These are phyloP conservation scores for Hirundo rustica DNA, from an alignment of 2,797 vertebrate species.

Conservation along the genomic window DNA sequence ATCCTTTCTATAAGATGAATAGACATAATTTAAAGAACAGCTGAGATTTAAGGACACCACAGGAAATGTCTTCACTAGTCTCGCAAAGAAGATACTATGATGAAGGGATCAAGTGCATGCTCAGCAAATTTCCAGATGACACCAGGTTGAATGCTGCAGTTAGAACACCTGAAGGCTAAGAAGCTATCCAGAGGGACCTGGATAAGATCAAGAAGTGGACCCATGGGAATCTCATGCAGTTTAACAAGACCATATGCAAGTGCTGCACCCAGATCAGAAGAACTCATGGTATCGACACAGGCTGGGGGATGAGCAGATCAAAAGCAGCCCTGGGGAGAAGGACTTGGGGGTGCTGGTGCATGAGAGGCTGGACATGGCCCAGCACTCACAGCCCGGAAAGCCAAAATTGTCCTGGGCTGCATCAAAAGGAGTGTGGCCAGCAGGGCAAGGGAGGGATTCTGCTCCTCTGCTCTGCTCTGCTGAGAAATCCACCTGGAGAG, in stretches of 20 bases:
- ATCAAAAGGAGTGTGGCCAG: not conserved
- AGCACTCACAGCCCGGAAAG: not conserved
- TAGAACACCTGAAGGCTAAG: not conserved
- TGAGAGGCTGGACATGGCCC: not conserved
- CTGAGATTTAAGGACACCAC: not conserved
- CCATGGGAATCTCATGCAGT: not conserved
- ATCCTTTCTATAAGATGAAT: not conserved
- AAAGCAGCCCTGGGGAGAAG: not conserved
- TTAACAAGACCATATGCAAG: not conserved
- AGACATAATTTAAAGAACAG: not conserved
- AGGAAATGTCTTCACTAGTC: not conserved
- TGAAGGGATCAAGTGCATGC: not conserved
- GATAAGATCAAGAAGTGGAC: not conserved
- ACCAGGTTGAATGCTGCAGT: not conserved
- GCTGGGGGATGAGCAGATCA: too few species aligned
- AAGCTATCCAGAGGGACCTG: not conserved
- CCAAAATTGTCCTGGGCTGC: not conserved
- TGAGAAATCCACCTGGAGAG: not conserved
- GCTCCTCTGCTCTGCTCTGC: not conserved
- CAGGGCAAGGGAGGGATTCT: not conserved
- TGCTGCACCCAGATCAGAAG: not conserved
- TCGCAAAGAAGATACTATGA: not conserved
- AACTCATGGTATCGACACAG: not conserved
- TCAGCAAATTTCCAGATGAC: not conserved
- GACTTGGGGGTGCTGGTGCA: not conserved